A percentile compares a stretch with the other conserved stretches of the same genome.
Evolutionary conservation across 2,797 vertebrate genomes (phyloP).

Genomic region (Schizothorax lantsangensis): DNA sequence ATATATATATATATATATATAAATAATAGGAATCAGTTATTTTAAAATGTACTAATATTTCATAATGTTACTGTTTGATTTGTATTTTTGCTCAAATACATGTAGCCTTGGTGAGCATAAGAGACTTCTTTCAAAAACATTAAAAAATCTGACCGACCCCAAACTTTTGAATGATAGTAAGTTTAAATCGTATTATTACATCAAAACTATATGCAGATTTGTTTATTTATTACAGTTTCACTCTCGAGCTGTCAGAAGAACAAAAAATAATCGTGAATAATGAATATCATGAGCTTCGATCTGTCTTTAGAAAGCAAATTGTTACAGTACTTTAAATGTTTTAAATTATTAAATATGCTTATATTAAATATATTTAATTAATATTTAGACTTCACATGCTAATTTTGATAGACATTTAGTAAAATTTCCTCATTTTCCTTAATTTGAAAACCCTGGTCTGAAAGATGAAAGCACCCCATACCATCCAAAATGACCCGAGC

Average conservation of each 20-base stretch:
- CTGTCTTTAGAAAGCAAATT: background rate
- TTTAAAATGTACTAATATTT: background rate
- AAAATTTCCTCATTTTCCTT: background rate
- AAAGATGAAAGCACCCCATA: slow-evolving; percentile 25
- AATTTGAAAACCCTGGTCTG: background rate
- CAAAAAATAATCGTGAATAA: background rate
- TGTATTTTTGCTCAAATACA: background rate
- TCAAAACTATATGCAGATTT: background rate
- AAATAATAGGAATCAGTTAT: background rate
- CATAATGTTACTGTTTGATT: background rate
- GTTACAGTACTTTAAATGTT: background rate
- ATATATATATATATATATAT: background rate
- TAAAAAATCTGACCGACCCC: background rate
- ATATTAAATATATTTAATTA: too few relatives aligned
- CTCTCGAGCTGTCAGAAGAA: background rate
- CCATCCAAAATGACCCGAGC: background rate
- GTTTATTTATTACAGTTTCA: background rate
- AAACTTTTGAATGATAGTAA: background rate
- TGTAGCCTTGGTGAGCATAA: background rate
- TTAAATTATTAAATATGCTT: background rate
- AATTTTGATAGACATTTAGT: background rate
- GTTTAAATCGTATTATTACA: background rate
- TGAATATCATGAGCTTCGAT: background rate
- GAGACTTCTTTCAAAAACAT: background rate
- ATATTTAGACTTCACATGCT: background rate